Evolutionary conservation across 1,140 invertebrate genomes (phyloP), one percentile per base, ranked within the genome.

Genomic region (Drosophila bocqueti): DNA sequence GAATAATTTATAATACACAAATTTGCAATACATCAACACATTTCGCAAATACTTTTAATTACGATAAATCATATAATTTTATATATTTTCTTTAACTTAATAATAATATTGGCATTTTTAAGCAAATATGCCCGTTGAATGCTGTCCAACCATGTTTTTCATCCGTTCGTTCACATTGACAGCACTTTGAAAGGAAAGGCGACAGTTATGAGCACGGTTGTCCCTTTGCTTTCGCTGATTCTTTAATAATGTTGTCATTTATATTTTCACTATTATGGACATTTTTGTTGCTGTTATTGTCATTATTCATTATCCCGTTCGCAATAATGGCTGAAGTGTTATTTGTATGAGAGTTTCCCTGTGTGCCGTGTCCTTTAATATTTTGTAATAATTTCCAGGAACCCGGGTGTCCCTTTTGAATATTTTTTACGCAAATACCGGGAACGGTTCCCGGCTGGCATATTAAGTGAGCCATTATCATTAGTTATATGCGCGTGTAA

Each of bases 171-270:
- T 59, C 31, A 62, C 59, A 77, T 81, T 85, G 82, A 78, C 81
- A 77, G 77, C 52, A 76, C 74, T 77, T 69, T 83, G 62, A 67
- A 71, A 71, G 72, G 50, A 67, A 54, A 71, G 46, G 58, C 81
- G 77, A 77, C 62, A 66, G 81, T 55, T 71, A 76, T 76, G 63
- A 68, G 77, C 49, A 43, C 31, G 45, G 36, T 47, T 66, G 42
- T 43, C 62, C 40, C 55, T 62, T 26, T 76, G 68, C 57, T 43
- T 50, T 60, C 66, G 38, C 45, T 69, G 71, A 83, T 63, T 66
- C 78, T 68, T 85, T 85, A 82, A 85, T 85, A 81, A 85, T 85
- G 79, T 76, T 79, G 81, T 81, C 83, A 79, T 79, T 86, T 86
- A 71, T 85, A 79, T 79, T 86, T 55, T 40, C 61, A 65, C 42